Evolutionary conservation across 2,888 invertebrate genomes (phyloP).

Genomic region (Epistrophella euchroma): DNA sequence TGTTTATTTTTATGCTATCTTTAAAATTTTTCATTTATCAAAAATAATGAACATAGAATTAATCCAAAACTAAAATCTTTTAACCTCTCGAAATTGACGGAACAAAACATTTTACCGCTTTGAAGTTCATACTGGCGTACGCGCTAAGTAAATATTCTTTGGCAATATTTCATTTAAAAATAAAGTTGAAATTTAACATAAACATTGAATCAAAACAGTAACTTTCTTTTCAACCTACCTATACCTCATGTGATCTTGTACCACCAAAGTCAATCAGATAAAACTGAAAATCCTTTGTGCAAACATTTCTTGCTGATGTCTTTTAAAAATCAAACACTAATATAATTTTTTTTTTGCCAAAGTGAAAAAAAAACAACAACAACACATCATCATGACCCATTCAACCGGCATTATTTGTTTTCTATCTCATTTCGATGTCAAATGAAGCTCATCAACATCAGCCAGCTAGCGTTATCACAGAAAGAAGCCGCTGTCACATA

Average conservation of each 20-base stretch:
- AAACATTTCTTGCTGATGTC: conserved; percentile 43
- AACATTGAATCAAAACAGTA: conserved; percentile 19
- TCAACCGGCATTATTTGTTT: conserved; percentile 53
- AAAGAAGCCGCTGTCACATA: conserved; percentile 53
- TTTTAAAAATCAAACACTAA: conserved; percentile 14
- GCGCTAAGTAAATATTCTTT: conserved; percentile 35
- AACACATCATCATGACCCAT: conserved; percentile 22
- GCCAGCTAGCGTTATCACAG: conserved; percentile 37
- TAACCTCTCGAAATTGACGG: not conserved
- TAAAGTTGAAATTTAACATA: not conserved
- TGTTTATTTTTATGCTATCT: too few relatives aligned
- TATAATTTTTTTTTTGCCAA: not conserved
- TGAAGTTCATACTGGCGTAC: conserved; percentile 40
- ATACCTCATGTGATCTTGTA: not conserved
- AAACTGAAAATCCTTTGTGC: conserved; percentile 40
- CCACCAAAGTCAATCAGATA: not conserved
- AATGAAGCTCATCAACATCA: conserved; percentile 31
- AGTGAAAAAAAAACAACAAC: conserved; percentile 14
- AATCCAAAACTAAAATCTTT: not conserved
- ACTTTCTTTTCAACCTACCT: not conserved
- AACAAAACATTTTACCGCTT: not conserved
- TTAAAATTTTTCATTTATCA: too few relatives aligned
- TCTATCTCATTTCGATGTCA: conserved; percentile 58
- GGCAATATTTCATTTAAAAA: not conserved
- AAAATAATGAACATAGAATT: too few relatives aligned